Base-by-base conservation (phyloP, 2,113 vertebrate species). In the Chinchilla lanigera region DNA sequence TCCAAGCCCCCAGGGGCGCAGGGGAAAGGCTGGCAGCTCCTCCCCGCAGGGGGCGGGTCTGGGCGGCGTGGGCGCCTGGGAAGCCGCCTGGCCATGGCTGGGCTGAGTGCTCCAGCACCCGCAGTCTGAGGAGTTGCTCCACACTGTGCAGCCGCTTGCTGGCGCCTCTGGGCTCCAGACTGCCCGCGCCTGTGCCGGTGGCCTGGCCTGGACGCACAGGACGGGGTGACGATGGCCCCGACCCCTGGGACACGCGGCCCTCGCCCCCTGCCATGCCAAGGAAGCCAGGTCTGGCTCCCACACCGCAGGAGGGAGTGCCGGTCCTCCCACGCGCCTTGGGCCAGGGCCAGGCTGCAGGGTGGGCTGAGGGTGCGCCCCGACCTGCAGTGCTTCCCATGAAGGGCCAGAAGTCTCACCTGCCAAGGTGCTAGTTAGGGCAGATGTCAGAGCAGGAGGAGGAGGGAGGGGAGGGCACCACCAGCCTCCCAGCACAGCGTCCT, bases 121-220 rank as follows among this genome's bases (percentile, higher is more conserved):
- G 1, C 16, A 38, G 67, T 17, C n/a, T 28, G 65, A 67, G 33
- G 19, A 10, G 35, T 22, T 30, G 3, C 30, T 52, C 16, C 11
- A 26, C 2, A 9, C n/a, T 28, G 61, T 35, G 35, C n/a, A 20
- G 41, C 20, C 3, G 13, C 16, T 0, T 0, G 0, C 73, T 16
- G 73, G 26, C 2, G 33, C 58, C 41, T 60, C n/a, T 13, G 78
- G 52, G 14, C 56, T 26, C n/a, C 13, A 35, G 14, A 9, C 33
- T 69, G 35, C 47, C 60, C 17, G 1, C 8, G 33, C 50, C 75
- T 26, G 63, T 22, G 4, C 0, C 20, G 50, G 86, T 26, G 13
- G 41, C 38, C 58, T 28, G 65, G 50, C 71, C 67, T 2, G 10
- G 58, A 58, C 0, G 26, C 80, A 1, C 10, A 1, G 33, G 41